phyloP scores from a whole-genome alignment of 2,797 vertebrate species.

The Diglossa cyanea region DNA sequence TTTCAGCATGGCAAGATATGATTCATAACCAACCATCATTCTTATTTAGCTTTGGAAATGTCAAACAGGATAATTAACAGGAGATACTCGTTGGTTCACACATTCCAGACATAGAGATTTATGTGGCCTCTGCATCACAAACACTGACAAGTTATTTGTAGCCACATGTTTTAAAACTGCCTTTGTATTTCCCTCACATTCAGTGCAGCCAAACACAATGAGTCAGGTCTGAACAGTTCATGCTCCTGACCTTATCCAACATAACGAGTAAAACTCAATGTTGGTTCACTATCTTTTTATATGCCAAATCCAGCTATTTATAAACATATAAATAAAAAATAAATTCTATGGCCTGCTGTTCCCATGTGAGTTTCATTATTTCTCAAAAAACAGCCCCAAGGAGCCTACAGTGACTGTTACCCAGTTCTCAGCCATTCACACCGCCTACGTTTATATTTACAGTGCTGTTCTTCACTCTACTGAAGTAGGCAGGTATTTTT shows the following conservation, averaged over 20 bases:
- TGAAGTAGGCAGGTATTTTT: conserved; percentile 35
- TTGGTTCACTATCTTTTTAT: neutral
- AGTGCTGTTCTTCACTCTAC: neutral
- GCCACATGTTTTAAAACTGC: conserved; percentile 41
- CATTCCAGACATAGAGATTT: neutral
- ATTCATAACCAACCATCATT: conserved; percentile 48
- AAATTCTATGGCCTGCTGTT: neutral
- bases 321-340: neutral
- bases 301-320: neutral
- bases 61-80: conserved; percentile 53
- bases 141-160: conserved; percentile 22
- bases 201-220: neutral
- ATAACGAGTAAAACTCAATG: neutral
- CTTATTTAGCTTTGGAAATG: conserved; percentile 52
- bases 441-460: conserved; percentile 3
- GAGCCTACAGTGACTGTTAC: neutral
- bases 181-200: neutral
- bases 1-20: conserved; percentile 4
- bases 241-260: neutral
- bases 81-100: neutral
- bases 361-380: neutral
- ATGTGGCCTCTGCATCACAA: neutral
- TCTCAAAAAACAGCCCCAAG: neutral
- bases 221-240: neutral
- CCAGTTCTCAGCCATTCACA: neutral